These are phyloP conservation scores for Callipepla squamata DNA, from an alignment of 2,113 vertebrate species.

Conservation along the genomic window DNA sequence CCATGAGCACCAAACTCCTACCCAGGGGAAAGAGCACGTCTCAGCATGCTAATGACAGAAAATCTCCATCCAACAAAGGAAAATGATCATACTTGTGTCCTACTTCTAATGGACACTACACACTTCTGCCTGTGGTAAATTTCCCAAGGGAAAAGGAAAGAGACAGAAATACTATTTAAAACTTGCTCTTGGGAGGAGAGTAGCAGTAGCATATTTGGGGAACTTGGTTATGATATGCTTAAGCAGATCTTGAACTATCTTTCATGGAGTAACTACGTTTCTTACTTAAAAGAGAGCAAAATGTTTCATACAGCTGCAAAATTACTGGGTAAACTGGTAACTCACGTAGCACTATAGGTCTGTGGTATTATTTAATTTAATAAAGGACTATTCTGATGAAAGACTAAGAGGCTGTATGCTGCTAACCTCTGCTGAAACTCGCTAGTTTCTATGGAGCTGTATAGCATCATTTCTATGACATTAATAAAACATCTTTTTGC, in stretches of 20 bases:
- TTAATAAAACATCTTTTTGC: not conserved
- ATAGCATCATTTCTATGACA: not conserved
- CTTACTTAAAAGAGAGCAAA: not conserved
- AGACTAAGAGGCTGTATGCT: not conserved
- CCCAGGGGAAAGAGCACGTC: not conserved
- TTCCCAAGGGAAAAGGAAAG: not conserved
- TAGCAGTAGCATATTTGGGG: not conserved
- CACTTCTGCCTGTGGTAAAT: not conserved
- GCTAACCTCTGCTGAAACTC: not conserved
- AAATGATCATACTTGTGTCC: not conserved
- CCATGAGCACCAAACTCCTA: not conserved
- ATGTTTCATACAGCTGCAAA: not conserved
- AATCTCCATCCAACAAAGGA: not conserved
- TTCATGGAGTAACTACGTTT: not conserved
- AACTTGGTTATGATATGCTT: not conserved
- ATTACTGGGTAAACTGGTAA: not conserved
- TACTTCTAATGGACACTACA: not conserved
- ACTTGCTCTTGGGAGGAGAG: not conserved
- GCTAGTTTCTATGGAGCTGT: not conserved
- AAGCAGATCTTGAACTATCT: not conserved
- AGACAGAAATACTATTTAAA: not conserved
- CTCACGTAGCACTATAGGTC: not conserved
- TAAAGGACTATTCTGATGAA: not conserved
- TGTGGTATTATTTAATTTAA: not conserved
- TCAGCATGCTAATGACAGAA: not conserved